phyloP scores from a whole-genome alignment of 2,888 invertebrate genomes.

The Subacronicta megacephala region DNA sequence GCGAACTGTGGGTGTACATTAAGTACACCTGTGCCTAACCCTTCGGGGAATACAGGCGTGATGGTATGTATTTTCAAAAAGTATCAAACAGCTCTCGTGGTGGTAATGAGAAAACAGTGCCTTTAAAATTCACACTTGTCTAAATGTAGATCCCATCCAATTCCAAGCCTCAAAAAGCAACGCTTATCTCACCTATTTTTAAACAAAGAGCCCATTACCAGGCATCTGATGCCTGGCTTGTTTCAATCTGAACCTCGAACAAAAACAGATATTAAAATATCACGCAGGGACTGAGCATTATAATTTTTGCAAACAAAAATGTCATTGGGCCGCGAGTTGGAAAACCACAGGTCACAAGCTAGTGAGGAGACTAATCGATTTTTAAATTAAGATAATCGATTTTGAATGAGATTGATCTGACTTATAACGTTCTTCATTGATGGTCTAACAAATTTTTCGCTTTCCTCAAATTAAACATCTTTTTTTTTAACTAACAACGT shows the following conservation, averaged over 20 bases:
- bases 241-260: conserved; percentile 49
- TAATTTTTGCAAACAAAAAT: conserved; percentile 66
- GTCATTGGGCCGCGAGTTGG: conserved; percentile 58
- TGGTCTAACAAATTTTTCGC: not conserved
- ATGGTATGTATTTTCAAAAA: too few relatives aligned
- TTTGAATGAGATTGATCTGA: not conserved
- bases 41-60: too few relatives aligned
- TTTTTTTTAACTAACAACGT: too few relatives aligned
- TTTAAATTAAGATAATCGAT: conserved; percentile 22
- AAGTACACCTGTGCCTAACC: too few relatives aligned
- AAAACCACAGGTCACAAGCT: conserved; percentile 55
- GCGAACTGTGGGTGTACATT: too few relatives aligned
- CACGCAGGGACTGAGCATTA: conserved; percentile 50
- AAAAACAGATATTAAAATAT: conserved; percentile 57
- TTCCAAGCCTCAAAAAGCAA: conserved; percentile 10
- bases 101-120: conserved; percentile 1
- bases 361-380: conserved; percentile 37
- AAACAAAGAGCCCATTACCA: conserved; percentile 46
- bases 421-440: not conserved
- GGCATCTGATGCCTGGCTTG: conserved; percentile 48
- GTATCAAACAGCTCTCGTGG: not conserved
- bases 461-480: too few relatives aligned
- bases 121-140: not conserved
- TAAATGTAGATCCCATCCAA: conserved; percentile 15
- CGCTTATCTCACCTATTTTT: conserved; percentile 12